Conservation (phyloP, 2,797 vertebrate genomes). For the Tragelaphus oryx region DNA sequence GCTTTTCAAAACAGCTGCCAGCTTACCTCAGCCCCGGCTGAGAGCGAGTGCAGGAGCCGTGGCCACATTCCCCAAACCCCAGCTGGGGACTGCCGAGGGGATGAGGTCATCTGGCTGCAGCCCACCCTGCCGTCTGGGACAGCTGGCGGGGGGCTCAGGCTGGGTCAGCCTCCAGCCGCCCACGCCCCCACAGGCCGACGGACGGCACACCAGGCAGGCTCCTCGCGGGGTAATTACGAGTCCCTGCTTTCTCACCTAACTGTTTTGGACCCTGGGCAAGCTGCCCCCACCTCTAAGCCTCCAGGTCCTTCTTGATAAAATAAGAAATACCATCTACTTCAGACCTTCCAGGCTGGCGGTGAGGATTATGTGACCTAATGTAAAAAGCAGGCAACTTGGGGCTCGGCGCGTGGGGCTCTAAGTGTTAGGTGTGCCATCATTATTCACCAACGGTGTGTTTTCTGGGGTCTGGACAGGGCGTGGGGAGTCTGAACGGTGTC, state of each 20-base stretch:
- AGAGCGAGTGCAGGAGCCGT: not conserved
- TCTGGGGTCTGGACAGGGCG: not conserved
- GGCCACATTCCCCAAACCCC: slow-evolving; percentile 9
- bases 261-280: not conserved
- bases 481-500: not conserved
- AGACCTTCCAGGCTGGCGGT: not conserved
- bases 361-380: not conserved
- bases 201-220: not conserved
- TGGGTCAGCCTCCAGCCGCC: not conserved
- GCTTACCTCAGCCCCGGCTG: slow-evolving; percentile 20
- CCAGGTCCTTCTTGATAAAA: not conserved
- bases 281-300: not conserved
- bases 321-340: not conserved
- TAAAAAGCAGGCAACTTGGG: not conserved
- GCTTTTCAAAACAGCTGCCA: slow-evolving; percentile 62
- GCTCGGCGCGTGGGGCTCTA: fast-evolving
- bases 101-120: not conserved
- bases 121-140: not conserved
- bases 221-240: not conserved
- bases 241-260: not conserved
- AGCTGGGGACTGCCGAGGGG: not conserved
- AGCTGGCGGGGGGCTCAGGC: not conserved
- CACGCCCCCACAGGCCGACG: fast-evolving
- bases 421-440: too few relatives aligned
- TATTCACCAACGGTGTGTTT: not conserved